Evolutionary conservation across 2,113 vertebrate genomes (phyloP), one percentile per base, ranked within the genome.

Genomic region (Prolemur simus): DNA sequence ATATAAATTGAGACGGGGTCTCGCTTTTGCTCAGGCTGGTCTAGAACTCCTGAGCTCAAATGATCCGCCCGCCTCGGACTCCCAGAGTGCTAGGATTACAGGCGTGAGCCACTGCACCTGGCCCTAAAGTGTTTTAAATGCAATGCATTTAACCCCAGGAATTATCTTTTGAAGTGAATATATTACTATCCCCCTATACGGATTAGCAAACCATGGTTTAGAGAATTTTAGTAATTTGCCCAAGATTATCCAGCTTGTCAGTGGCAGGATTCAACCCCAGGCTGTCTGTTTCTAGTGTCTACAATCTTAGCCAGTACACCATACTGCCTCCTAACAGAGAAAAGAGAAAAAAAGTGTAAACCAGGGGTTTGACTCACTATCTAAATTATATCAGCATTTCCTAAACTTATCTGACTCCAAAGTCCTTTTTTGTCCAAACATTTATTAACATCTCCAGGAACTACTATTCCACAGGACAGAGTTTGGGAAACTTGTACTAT

Each of bases 371-470:
- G 23, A 11, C 18, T 39, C 47, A 73, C 60, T 78, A 17, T 92
- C 83, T 60, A 85, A 91, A 92, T 87, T 64, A 64, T 80, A 42
- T 39, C 64, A 76, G 49, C 29, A 78, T 58, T 91, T 93, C 77
- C 13, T 87, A 74, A 92, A 63, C 42, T 87, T 92, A 47, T 8
- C 71, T 81, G 78, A 86, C 73, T 82, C 58, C 21, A 68, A 91
- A 90, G 45, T 69, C 49, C 49, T 87, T 95, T 95, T 92, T 92
- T 18, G 87, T 87, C 66, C 88, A 96, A 92, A 90, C 54, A 68
- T 89, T 87, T 88, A 92, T 91, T 93, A 96, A 90, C 88, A 87
- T 92, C 69, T 89, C 47, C 52, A 90, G 76, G 63, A 85, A 91
- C 81, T 86, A 74, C 68, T 92, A 14, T 91, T 95, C 78, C 78